Base-by-base conservation (phyloP, 35 echinoderm and acorn worm species). In the Diadema setosum region DNA sequence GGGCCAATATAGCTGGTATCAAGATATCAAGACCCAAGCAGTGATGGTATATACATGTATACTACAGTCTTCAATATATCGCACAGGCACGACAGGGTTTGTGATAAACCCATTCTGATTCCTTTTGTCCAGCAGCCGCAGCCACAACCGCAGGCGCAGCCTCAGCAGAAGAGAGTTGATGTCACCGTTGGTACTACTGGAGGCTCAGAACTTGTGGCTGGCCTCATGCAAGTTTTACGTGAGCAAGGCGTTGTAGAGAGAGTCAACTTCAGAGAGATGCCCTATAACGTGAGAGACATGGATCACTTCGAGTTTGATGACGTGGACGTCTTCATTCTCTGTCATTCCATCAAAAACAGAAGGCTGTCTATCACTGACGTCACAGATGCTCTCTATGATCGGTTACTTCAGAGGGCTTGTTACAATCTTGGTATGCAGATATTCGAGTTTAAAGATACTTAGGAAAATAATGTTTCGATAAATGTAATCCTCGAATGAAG, bases 341-440 rank as follows among this genome's bases (percentile, higher is more conserved):
- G 73, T 78, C 73, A 78, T 78, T 78, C 73, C 37, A 78, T 78
- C 0, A 41, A 78, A 41, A 78, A 78, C 36, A 78, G 73, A 36
- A 14, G 73, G 37, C 44, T 78, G 21, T 42, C 73, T 3, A n/a
- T 78, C 1, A 78, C 73, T 41, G 44, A 78, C 21, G 73, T 78
- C 37, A 39, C 73, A 5, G 73, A 78, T 78, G 73, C 73, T 39
- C 73, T 78, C 36, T 78, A 78, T 44, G 73, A 78, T 78, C 15
- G n/a, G 15, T 78, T 78, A 34, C 11, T 78, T 41, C 73, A 34
- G 37, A 78, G 30, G 21, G 73, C 40, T 41, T 24, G 40, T 25
- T 41, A 17, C 11, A 12, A 44, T 44, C 44, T 78, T n/a, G 73
- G 73, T 78, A 78, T 27, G 63, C 18, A n/a, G n/a, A n/a, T n/a